Evolutionary conservation across 2,797 vertebrate species (phyloP).

Genomic region (Hylomyscus alleni): DNA sequence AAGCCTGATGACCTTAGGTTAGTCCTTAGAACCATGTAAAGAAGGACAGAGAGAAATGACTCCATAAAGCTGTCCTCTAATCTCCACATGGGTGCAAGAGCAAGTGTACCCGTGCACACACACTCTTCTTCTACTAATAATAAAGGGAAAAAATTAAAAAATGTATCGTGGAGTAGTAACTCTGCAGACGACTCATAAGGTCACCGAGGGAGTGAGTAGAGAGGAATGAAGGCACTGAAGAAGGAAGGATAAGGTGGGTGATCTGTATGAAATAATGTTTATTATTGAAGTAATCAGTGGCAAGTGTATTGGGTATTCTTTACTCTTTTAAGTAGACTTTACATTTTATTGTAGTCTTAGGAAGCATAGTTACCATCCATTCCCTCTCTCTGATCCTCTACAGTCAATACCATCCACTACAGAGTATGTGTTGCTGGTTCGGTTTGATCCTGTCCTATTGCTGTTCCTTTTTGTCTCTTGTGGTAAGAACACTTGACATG

Average conservation of each 20-base stretch:
- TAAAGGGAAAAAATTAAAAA: neutral
- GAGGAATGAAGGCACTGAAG: too few species aligned
- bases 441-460: neutral
- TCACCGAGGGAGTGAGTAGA: neutral
- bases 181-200: neutral
- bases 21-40: neutral
- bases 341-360: neutral
- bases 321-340: neutral
- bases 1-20: neutral
- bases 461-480: neutral
- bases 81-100: neutral
- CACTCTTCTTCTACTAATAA: neutral
- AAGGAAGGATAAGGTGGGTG: neutral
- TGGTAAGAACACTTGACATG: neutral
- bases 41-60: neutral
- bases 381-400: neutral
- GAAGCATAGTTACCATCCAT: neutral
- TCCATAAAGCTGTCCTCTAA: neutral
- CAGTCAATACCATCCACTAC: neutral
- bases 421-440: neutral
- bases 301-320: neutral
- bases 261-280: neutral
- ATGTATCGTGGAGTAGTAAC: neutral
- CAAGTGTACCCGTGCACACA: neutral
- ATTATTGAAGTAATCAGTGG: neutral